These are phyloP conservation scores for Serrognathus titanus DNA, from an alignment of 2,888 invertebrate genomes.

Conservation along the genomic window DNA sequence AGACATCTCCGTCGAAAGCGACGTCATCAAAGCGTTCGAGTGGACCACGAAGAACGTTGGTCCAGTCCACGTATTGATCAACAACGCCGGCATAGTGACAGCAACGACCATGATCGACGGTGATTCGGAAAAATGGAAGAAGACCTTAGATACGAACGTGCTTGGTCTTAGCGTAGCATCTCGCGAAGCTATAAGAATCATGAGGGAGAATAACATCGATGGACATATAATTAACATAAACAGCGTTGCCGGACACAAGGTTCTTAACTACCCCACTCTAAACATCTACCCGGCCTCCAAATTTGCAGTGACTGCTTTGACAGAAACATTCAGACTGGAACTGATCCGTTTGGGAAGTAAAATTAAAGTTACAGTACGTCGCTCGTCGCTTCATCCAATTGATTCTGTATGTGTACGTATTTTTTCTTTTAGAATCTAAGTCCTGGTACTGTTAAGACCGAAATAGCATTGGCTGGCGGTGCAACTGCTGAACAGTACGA, in stretches of 20 bases:
- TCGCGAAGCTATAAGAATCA: constrained; percentile 33
- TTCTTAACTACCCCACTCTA: constrained; percentile 25
- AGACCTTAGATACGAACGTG: constrained; percentile 14
- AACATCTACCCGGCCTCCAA: constrained; percentile 29
- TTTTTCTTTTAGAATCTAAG: constrained; percentile 8
- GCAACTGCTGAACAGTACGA: background rate
- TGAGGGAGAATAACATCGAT: constrained; percentile 31
- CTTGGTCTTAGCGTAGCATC: constrained; percentile 25
- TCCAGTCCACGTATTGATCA: constrained; percentile 19
- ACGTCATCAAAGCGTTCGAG: constrained; percentile 18
- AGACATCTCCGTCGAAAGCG: constrained; percentile 17
- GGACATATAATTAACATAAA: constrained; percentile 39
- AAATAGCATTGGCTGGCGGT: constrained; percentile 18
- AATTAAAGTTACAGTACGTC: constrained; percentile 33
- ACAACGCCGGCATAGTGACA: constrained; percentile 14
- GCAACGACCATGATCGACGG: constrained; percentile 8
- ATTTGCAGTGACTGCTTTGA: constrained; percentile 27
- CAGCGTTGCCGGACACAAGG: constrained; percentile 33
- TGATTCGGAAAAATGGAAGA: constrained; percentile 8
- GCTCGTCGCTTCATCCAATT: too few relatives aligned
- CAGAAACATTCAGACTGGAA: constrained; percentile 22
- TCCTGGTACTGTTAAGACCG: constrained; percentile 10
- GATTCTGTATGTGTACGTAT: background rate
- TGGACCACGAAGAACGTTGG: constrained; percentile 18
- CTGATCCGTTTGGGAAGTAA: constrained; percentile 15